phyloP scores from a whole-genome alignment of 2,888 invertebrate genomes.

The Pollenia amentaria region DNA sequence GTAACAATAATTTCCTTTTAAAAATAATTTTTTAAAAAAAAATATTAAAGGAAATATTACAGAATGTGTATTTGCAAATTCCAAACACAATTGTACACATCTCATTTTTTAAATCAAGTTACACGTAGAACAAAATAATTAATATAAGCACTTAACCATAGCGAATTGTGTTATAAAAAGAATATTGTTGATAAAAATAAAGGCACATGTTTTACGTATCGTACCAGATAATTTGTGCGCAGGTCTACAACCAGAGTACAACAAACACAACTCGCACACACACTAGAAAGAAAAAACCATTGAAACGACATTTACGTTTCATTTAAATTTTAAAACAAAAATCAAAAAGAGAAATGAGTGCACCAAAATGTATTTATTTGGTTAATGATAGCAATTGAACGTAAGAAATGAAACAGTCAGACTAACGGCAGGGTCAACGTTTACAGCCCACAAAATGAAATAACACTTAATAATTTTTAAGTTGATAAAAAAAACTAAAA shows the following conservation, averaged over 20 bases:
- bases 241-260: conserved; percentile 55
- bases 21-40: too few relatives aligned
- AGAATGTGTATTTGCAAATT: too few relatives aligned
- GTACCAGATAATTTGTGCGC: conserved; percentile 40
- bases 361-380: conserved; percentile 23
- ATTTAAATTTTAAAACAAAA: neutral
- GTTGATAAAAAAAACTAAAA: too few relatives aligned
- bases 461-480: neutral
- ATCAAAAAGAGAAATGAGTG: neutral
- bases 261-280: neutral
- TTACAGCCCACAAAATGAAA: neutral
- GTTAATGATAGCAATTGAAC: conserved; percentile 2
- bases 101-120: neutral
- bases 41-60: too few relatives aligned
- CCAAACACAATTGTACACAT: too few relatives aligned
- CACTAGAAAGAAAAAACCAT: neutral
- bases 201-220: neutral
- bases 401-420: neutral
- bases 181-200: conserved; percentile 51
- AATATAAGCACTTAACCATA: neutral
- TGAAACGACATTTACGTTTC: conserved; percentile 20
- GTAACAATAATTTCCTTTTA: too few relatives aligned
- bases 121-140: neutral
- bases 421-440: neutral
- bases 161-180: neutral